Evolutionary conservation across 2,113 vertebrate genomes (phyloP), one percentile per base, ranked within the genome.

Genomic region (Lepidothrix coronata): DNA sequence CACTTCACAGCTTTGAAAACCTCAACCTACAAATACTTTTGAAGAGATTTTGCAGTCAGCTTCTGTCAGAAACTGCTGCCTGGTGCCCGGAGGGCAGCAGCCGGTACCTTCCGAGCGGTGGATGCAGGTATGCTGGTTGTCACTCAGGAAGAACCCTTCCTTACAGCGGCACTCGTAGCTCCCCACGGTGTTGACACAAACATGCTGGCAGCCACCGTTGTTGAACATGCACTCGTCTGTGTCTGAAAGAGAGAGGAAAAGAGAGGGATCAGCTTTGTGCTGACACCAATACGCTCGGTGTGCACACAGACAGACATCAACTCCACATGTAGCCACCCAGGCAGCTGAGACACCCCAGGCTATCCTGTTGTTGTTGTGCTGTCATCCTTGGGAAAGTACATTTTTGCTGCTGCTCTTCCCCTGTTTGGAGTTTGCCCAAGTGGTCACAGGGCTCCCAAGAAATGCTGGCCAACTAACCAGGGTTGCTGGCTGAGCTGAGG

Each of bases 61-160:
- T 73, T 39, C 8, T 11, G 44, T 16, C 25, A 37, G 48, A 20
- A 51, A 28, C 52, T 18, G 24, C 61, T 59, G 59, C 35, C 20
- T 5, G 27, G 24, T 51, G 52, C n/a, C 41, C 27, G 28, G 70
- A 92, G 70, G 57, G 44, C 65, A 57, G 86, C 6, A 75, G 90
- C 13, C 27, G 23, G 97, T 98, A 99, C 99, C 99, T 98, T 99
- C 98, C 8, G 98, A 99, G 90, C 98, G 99, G 88, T 99, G 99
- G 97, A 99, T 99, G 96, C 99, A 99, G 1, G 99, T 99, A 95
- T 99, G 99, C 97, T 99, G 99, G 96, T 99, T 99, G 97, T 99
- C 98, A 35, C 99, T 99, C 76, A 99, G 98, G 97, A 99, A 99
- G 95, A 99, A 99, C 1, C 99, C 99, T 3, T 98, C 98, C 95